Evolutionary conservation across 2,888 invertebrate species (phyloP), one percentile per base, ranked within the genome.

Genomic region (Lasioglossum figueresi): DNA sequence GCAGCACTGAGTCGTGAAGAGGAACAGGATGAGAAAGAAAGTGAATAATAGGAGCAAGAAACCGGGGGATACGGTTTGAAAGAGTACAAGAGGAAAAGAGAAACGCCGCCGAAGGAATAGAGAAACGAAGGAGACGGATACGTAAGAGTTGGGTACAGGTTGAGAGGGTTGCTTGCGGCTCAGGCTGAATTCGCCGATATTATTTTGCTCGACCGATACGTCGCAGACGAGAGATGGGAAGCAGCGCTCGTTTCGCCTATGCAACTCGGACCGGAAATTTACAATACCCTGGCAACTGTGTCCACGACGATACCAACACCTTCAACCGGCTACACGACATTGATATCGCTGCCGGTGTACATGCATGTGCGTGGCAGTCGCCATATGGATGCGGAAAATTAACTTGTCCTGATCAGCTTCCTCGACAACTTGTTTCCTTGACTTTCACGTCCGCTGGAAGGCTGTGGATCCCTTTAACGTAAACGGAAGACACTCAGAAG

Each of bases 211-310:
- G 76, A 40, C 63, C 76, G 83, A 82, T 82, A 80, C 76, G 71
- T 80, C 48, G 68, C 40, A 19, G 59, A 59, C 75, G 78, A 74
- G 16, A 34, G 68, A 77, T 16, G 45, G 68, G 56, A 45, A 59
- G 59, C 40, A 14, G 14, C 52, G 77, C 76, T 82, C 48, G 79
- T 85, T 80, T 79, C 73, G 71, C 43, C 66, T 31, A 59, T 79
- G 77, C 72, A 56, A 59, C 78, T 82, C 79, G 88, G 82, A 77
- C 66, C 66, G 77, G 78, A 89, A 86, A 88, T 88, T 89, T 88
- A 89, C 86, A 88, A 88, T 86, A 76, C 79, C 77, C 84, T 73
- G 45, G 59, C 81, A 80, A 78, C 81, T 76, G 27, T 66, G 76
- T 74, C 68, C 63, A 12, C 37, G 56, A 12, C 37, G 56, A 40